Evolutionary conservation across 1,140 invertebrate genomes (phyloP), one percentile per base, ranked within the genome.

Genomic region (Ceratosolen fusciceps): DNA sequence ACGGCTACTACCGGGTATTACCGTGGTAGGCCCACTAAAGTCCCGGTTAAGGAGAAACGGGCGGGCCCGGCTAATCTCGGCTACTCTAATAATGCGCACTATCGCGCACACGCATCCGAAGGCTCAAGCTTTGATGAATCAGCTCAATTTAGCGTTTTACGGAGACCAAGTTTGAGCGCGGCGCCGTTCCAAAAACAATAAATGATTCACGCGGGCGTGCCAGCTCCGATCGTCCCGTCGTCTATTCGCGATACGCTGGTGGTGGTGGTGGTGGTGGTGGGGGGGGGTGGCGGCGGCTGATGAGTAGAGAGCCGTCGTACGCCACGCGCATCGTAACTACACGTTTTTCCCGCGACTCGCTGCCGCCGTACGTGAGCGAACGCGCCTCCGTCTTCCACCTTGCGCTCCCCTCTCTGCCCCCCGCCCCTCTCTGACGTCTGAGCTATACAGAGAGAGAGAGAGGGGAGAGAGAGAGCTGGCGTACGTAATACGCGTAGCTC

Each of bases 121-220:
- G 37, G 37, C 31, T 65, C 34, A 65, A 65, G 31, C n/a, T 65
- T n/a, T 31, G 37, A 65, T 37, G 60, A 65, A 65, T 65, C 60
- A 37, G 31, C 60, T 37, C n/a, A 65, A 65, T 65, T 65, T 37
- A 37, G 16, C 60, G n/a, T 65, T n/a, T n/a, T n/a, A n/a, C n/a
- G n/a, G n/a, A 24, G 60, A 4, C 0, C 31, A 10, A 65, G 60
- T 34, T 37, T n/a, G n/a, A n/a, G n/a, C n/a, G 10, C 19, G 16
- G 58, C 58, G 58, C 2, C 58, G 26, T 60, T 60, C 10, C 12
- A 60, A 60, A 60, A 60, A 60, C 9, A 60, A 60, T 31, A 34
- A 60, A 31, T 31, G 29, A 31, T 31, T 31, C 29, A 31, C 58
- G 31, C 14, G 19, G 58, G 58, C 26, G 58, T 16, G 58, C 29